Evolutionary conservation across 2,797 vertebrate genomes (phyloP), one percentile per base, ranked within the genome.

Genomic region (Chaetophractus vellerosus): DNA sequence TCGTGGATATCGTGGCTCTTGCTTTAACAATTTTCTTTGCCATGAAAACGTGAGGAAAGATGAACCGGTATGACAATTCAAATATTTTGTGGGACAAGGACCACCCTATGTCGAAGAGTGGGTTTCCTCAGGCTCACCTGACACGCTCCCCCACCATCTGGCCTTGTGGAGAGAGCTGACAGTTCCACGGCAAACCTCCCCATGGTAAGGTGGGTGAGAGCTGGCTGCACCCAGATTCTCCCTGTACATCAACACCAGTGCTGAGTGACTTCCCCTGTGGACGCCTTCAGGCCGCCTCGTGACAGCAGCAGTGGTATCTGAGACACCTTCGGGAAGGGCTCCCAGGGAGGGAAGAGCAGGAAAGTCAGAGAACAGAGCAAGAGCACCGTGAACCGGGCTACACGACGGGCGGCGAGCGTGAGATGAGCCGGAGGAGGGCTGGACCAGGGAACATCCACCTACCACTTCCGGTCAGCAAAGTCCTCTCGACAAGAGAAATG

Each of bases 21-120:
- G 98, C 99, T 96, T 98, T 99, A 97, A 99, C 99, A 85, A 98
- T 99, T 94, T 99, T 99, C 96, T 99, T 99, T 96, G 99, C 99
- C 4, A 98, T 99, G 96, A 99, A 98, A 98, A 99, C 99, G 0
- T 98, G 99, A 48, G 97, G 98, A 97, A 99, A 98, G 88, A 99
- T 99, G 79, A 69, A 79, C 33, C 48, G 18, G 38, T 98, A 94
- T 78, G 99, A 99, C n/a, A 99, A 99, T 96, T 98, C 97, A 69
- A 99, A 99, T 97, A 99, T 99, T 94, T 68, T 99, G 94, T 99
- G 99, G 99, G 98, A 98, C 94, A 98, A 96, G 9, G 98, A 98
- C 98, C 98, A 15, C 98, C 98, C 16, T 98, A 99, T 69, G 99
- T 99, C 0, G 99, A 99, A 97, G 99, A 99, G 2, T 99, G 99